Evolutionary conservation across 2,797 vertebrate species (phyloP).

Genomic region (Amblyopsis hoosieri): DNA sequence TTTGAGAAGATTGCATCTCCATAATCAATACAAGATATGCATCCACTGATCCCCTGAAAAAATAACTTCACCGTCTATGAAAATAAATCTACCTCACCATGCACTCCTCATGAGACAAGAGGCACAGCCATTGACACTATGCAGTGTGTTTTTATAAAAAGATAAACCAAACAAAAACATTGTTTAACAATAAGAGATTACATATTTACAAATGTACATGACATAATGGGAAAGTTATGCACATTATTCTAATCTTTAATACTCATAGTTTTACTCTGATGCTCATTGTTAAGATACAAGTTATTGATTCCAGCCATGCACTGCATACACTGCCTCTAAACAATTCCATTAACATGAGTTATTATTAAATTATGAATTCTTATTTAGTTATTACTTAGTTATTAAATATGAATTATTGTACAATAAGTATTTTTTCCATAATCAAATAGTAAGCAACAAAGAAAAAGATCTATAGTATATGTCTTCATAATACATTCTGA

Average conservation of each 20-base stretch:
- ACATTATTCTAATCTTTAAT: background rate
- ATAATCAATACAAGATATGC: conserved; percentile 71
- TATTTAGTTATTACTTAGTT: background rate
- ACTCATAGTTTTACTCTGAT: conserved; percentile 10
- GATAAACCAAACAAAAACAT: no score
- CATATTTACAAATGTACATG: no score
- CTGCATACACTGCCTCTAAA: conserved; percentile 20
- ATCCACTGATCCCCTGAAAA: conserved; percentile 7
- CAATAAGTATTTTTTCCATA: background rate
- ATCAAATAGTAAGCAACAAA: conserved; percentile 11
- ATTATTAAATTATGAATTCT: background rate
- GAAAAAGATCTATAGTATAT: background rate
- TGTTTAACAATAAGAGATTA: no score
- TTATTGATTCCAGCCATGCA: conserved; percentile 44
- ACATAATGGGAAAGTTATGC: no score
- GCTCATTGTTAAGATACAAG: conserved; percentile 41
- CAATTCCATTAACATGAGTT: conserved; percentile 11
- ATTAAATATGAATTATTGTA: no score
- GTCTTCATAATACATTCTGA: background rate
- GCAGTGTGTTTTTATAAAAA: no score
- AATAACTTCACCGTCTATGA: conserved; percentile 35
- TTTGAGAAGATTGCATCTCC: conserved; percentile 76
- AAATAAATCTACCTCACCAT: conserved; percentile 35
- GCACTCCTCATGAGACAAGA: background rate
- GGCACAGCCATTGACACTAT: background rate